A percentile compares a stretch with the other conserved stretches of the same genome.
Evolutionary conservation across 2,113 vertebrate species (phyloP).

Genomic region (Poecile atricapillus): DNA sequence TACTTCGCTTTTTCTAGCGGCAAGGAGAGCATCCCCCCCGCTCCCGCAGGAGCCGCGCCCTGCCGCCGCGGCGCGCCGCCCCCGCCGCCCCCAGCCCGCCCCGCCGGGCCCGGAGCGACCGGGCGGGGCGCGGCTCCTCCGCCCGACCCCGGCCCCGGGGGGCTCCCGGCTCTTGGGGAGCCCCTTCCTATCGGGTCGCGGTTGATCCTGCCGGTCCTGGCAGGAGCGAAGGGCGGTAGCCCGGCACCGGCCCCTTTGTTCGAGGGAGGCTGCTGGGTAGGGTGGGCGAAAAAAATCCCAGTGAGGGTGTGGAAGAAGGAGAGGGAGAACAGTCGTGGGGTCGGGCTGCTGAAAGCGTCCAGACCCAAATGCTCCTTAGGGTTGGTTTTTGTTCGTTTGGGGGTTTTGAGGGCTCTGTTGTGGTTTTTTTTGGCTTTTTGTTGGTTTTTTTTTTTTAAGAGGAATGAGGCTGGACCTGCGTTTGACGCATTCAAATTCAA

Average conservation of each 20-base stretch:
- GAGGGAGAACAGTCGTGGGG: background rate
- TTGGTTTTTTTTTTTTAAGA: background rate
- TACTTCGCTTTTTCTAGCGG: background rate
- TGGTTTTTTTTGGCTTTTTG: background rate
- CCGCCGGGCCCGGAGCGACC: background rate
- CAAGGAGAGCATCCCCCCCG: background rate
- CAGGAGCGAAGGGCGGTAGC: background rate
- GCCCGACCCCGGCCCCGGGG: background rate
- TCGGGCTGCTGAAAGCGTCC: background rate
- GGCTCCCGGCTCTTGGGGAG: accelerated
- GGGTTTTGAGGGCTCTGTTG: background rate
- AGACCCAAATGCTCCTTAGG: background rate
- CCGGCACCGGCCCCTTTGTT: background rate
- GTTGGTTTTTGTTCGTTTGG: background rate
- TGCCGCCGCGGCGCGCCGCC: background rate
- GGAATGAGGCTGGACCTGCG: background rate
- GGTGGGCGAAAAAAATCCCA: background rate
- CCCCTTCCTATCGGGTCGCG: accelerated
- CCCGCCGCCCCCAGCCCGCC: background rate
- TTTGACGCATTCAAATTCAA: background rate
- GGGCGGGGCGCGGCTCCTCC: background rate
- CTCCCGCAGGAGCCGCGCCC: background rate
- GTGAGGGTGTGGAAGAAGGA: background rate
- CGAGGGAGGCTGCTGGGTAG: background rate
- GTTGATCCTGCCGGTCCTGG: background rate